These are phyloP conservation scores for Apamea sordens DNA, from an alignment of 2,888 invertebrate species.

Conservation along the genomic window DNA sequence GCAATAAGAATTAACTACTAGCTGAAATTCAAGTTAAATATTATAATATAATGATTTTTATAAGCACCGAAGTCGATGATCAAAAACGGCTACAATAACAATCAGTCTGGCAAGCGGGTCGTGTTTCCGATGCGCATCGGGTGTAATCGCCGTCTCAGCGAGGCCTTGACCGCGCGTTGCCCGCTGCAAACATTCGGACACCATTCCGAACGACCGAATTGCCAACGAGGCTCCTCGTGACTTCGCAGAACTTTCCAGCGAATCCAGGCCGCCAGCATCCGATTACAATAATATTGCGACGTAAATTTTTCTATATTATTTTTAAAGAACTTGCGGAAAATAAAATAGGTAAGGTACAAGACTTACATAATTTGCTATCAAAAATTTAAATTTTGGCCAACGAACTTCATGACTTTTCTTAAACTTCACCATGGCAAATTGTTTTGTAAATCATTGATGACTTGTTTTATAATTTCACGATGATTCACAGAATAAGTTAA, in stretches of 20 bases:
- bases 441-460: too few species aligned
- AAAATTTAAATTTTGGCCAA: background rate
- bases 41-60: slow-evolving; percentile 15
- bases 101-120: slow-evolving; percentile 67
- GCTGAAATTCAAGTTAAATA: slow-evolving; percentile 7
- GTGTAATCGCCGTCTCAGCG: slow-evolving; percentile 76
- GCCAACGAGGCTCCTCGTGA: slow-evolving; percentile 78
- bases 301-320: slow-evolving; percentile 66
- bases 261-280: slow-evolving; percentile 73
- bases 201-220: slow-evolving; percentile 65
- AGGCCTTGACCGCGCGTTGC: slow-evolving; percentile 84
- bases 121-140: slow-evolving; percentile 80
- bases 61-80: slow-evolving; percentile 56
- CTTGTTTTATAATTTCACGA: too few species aligned
- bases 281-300: slow-evolving; percentile 77
- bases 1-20: background rate
- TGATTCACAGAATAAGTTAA: background rate
- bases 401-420: background rate
- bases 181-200: slow-evolving; percentile 72
- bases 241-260: slow-evolving; percentile 76
- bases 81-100: slow-evolving; percentile 74
- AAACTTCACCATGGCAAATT: background rate
- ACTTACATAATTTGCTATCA: background rate
- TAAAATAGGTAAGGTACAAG: background rate
- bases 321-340: slow-evolving; percentile 58